phyloP scores from a whole-genome alignment of 2,797 vertebrate species.

The Neomorphus geoffroyi region DNA sequence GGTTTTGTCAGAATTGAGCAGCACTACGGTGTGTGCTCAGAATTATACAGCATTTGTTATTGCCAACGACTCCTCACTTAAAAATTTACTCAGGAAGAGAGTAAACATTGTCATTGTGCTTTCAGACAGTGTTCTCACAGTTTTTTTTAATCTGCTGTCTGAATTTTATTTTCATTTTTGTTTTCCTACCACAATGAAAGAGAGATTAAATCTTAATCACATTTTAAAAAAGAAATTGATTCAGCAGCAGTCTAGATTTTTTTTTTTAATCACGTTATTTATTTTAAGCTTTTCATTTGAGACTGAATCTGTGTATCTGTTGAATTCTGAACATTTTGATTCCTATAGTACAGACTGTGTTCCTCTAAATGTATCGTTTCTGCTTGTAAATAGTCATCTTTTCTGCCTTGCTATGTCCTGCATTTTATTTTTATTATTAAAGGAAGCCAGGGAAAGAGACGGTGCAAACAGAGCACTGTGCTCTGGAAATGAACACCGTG shows the following conservation, averaged over 20 bases:
- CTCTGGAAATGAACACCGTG: not conserved
- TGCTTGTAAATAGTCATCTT: not conserved
- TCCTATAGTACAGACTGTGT: not conserved
- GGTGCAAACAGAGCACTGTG: not conserved
- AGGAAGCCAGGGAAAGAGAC: not conserved
- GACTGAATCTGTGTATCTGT: not conserved
- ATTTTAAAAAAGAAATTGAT: not conserved
- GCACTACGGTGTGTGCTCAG: not conserved
- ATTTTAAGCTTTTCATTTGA: not conserved
- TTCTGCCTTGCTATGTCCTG: not conserved
- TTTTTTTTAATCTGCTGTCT: not conserved
- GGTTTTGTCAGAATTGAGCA: not conserved
- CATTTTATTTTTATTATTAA: not conserved
- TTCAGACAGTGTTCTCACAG: not conserved
- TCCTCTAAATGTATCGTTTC: not conserved
- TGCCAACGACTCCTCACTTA: not conserved
- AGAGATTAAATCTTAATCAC: conserved; percentile 1
- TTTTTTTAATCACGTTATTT: not conserved
- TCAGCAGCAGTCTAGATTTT: not conserved
- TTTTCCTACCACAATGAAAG: not conserved
- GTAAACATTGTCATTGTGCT: not conserved
- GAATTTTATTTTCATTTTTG: not conserved
- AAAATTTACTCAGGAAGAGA: not conserved
- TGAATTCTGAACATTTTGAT: not conserved
- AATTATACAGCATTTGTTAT: not conserved